Percentiles rank a stretch among this genome's conserved stretches.
These are phyloP conservation scores for Manis pentadactyla DNA, from an alignment of 2,797 vertebrate genomes.

Conservation along the genomic window DNA sequence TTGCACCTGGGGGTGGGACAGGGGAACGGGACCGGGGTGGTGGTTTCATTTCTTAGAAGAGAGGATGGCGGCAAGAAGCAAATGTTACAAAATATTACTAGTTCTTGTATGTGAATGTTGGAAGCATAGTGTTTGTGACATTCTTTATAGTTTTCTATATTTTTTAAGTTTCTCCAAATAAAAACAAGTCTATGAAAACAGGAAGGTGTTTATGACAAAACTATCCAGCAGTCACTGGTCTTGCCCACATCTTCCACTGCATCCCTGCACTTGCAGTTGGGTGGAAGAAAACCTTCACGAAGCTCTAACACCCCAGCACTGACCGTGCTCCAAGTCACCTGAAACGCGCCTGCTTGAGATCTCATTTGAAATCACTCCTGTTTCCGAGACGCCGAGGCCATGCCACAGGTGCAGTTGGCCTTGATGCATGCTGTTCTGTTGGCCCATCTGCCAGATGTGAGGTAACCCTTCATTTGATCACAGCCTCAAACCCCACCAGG, in stretches of 20 bases:
- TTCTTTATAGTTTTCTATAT: neutral
- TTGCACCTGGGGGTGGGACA: neutral
- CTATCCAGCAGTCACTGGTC: neutral
- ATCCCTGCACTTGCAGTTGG: too few relatives aligned
- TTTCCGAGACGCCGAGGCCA: neutral
- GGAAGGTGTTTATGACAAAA: neutral
- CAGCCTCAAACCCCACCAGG: neutral
- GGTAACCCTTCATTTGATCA: neutral
- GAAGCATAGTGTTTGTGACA: neutral
- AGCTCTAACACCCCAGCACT: fast-evolving
- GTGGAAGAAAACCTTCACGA: neutral
- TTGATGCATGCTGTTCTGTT: neutral
- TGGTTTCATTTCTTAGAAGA: neutral
- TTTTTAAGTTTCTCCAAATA: constrained; percentile 1
- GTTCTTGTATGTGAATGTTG: neutral
- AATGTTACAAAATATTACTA: neutral
- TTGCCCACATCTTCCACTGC: neutral
- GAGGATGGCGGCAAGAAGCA: neutral
- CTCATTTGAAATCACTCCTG: neutral
- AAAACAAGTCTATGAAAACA: neutral
- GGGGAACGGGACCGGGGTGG: too few relatives aligned
- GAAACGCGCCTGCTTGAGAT: neutral
- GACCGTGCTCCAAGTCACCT: neutral
- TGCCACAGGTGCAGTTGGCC: neutral
- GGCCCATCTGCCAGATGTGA: neutral